A percentile compares a stretch with the other conserved stretches of the same genome.
phyloP scores from a whole-genome alignment of 1,140 invertebrate species.

The Zaprionus ghesquierei region DNA sequence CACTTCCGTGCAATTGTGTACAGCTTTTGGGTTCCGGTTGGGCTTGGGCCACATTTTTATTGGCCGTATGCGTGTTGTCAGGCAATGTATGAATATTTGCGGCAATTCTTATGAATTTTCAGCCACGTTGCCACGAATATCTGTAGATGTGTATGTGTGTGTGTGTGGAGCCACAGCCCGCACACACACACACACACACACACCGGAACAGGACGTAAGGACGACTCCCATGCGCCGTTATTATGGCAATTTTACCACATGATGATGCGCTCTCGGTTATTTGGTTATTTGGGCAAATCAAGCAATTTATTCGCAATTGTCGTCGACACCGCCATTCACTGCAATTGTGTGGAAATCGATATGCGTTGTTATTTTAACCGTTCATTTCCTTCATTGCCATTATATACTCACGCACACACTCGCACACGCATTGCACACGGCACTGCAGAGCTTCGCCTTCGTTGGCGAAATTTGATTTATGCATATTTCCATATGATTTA shows the following conservation, averaged over 20 bases:
- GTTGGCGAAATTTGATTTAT: slow-evolving; percentile 74
- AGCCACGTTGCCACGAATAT: slow-evolving; percentile 50
- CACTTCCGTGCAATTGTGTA: slow-evolving; percentile 77
- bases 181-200: slow-evolving; percentile 31
- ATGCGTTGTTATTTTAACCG: slow-evolving; percentile 80
- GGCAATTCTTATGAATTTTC: slow-evolving; percentile 79
- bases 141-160: not conserved
- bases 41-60: slow-evolving; percentile 55
- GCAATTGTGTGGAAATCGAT: slow-evolving; percentile 79
- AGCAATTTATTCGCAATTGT: slow-evolving; percentile 80
- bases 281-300: slow-evolving; percentile 79
- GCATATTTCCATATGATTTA: slow-evolving; percentile 81
- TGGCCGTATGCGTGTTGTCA: slow-evolving; percentile 74
- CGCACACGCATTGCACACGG: slow-evolving; percentile 13
- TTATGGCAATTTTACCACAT: slow-evolving; percentile 73
- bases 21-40: slow-evolving; percentile 60
- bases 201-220: slow-evolving; percentile 54
- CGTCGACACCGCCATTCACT: slow-evolving; percentile 51
- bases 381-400: slow-evolving; percentile 72
- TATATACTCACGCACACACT: slow-evolving; percentile 35
- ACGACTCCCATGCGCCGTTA: slow-evolving; percentile 63
- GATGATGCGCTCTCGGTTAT: slow-evolving; percentile 74
- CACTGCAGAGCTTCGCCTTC: slow-evolving; percentile 31
- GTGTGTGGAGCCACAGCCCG: not conserved
- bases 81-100: slow-evolving; percentile 77